These are phyloP conservation scores for Myopa testacea DNA, from an alignment of 2,888 invertebrate genomes.

Conservation along the genomic window DNA sequence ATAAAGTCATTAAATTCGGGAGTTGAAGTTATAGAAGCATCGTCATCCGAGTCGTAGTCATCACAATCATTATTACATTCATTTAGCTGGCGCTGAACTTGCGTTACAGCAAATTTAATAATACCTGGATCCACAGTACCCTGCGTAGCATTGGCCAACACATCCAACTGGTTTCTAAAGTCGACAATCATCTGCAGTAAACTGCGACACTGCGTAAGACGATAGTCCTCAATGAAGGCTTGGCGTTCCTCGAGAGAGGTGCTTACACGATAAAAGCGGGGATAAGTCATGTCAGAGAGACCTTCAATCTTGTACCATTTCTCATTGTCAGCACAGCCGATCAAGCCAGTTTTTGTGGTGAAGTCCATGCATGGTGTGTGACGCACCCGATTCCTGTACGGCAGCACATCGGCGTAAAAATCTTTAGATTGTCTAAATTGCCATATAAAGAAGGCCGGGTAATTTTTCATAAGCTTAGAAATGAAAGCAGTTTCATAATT, in stretches of 20 bases:
- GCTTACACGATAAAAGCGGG: constrained; percentile 71
- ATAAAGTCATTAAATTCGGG: constrained; percentile 55
- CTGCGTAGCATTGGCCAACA: constrained; percentile 67
- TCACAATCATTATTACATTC: constrained; percentile 30
- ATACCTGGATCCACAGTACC: constrained; percentile 68
- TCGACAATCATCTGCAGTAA: constrained; percentile 72
- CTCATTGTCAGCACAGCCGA: constrained; percentile 1
- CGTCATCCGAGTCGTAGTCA: constrained; percentile 39
- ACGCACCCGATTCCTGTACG: constrained; percentile 58
- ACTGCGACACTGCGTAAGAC: constrained; percentile 81
- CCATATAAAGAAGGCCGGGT: constrained; percentile 80
- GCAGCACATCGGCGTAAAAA: constrained; percentile 51
- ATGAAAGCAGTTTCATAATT: constrained; percentile 67
- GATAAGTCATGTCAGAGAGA: constrained; percentile 69
- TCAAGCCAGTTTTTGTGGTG: constrained; percentile 64
- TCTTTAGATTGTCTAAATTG: constrained; percentile 67
- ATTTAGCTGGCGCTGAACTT: constrained; percentile 52
- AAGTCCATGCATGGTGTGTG: constrained; percentile 63
- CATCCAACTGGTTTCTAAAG: constrained; percentile 36
- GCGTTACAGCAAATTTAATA: constrained; percentile 52
- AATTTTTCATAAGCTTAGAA: constrained; percentile 73
- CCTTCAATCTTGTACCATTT: not conserved
- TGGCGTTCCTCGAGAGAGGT: constrained; percentile 55
- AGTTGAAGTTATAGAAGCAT: not conserved
- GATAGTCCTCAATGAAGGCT: constrained; percentile 73